phyloP scores from a whole-genome alignment of 2,797 vertebrate genomes.

The Caiman crocodilus region DNA sequence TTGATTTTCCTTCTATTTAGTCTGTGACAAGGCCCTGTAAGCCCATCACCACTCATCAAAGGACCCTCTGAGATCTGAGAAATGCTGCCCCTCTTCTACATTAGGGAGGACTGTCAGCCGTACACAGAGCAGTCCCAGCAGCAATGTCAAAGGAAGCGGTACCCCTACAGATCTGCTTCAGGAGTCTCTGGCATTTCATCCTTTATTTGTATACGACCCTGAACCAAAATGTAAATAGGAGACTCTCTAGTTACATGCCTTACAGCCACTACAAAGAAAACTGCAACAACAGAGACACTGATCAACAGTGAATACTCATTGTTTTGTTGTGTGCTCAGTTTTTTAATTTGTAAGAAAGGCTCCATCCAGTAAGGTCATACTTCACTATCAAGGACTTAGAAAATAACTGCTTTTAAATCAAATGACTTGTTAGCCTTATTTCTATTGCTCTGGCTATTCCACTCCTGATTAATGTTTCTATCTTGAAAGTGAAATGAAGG shows the following conservation, averaged over 20 bases:
- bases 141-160: not conserved
- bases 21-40: not conserved
- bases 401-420: constrained; percentile 13
- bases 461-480: not conserved
- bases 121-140: not conserved
- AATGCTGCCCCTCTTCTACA: not conserved
- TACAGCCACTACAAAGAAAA: not conserved
- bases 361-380: not conserved
- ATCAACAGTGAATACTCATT: not conserved
- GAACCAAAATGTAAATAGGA: not conserved
- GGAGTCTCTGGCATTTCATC: not conserved
- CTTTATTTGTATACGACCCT: not conserved
- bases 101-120: not conserved
- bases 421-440: not conserved
- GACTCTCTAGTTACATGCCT: not conserved
- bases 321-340: not conserved
- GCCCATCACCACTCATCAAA: not conserved
- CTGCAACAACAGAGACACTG: not conserved
- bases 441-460: not conserved
- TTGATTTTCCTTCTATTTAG: not conserved
- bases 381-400: not conserved
- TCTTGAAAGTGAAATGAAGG: not conserved
- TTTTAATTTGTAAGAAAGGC: not conserved
- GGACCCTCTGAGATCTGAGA: not conserved
- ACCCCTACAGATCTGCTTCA: not conserved